Base-by-base conservation (phyloP, 2,113 vertebrate genomes). In the Xiphophorus hellerii region DNA sequence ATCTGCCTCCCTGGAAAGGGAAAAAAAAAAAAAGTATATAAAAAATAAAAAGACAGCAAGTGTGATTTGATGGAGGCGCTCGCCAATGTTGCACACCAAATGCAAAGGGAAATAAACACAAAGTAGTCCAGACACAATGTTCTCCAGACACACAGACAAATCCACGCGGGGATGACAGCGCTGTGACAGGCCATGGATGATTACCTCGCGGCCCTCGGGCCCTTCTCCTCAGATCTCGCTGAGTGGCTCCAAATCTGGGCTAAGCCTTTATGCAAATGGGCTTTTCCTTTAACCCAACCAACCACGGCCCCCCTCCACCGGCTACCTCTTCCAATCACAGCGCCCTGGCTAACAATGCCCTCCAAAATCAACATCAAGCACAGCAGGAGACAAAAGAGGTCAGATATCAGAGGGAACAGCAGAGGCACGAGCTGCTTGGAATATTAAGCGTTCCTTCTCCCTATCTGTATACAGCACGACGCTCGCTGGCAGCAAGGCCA, bases 201-300 rank as follows among this genome's bases (percentile, higher is more conserved):
- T 93, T 93, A 92, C 92, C 91, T 93, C 86, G 88, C 82, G 92
- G 92, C 93, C 93, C 92, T 90, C 84, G 85, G 93, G 93, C 92
- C 91, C 88, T 91, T 91, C 91, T 88, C 81, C 92, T 93, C 90
- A 92, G 91, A 93, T 93, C 92, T 92, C 84, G 83, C 90, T 90
- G 90, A 93, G 93, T 92, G 91, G 89, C 91, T 93, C 91, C 89
- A 93, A 93, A 93, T 93, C 93, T 93, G 92, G 92, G 93, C 93
- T 93, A 93, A 92, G 93, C 92, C 91, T 93, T 91, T 93, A 93
- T 93, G 93, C 92, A 93, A 93, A 93, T 92, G 76, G 87, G 76
- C 64, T 74, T 92, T 58, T 79, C 80, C 85, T 86, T 84, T 84
- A 89, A 87, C 91, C 89, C 85, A 71, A 83, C 93, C 93, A 93